Percentiles rank a stretch among this genome's conserved stretches.
phyloP scores from a whole-genome alignment of 2,888 invertebrate species.

The Dione vanillae region DNA sequence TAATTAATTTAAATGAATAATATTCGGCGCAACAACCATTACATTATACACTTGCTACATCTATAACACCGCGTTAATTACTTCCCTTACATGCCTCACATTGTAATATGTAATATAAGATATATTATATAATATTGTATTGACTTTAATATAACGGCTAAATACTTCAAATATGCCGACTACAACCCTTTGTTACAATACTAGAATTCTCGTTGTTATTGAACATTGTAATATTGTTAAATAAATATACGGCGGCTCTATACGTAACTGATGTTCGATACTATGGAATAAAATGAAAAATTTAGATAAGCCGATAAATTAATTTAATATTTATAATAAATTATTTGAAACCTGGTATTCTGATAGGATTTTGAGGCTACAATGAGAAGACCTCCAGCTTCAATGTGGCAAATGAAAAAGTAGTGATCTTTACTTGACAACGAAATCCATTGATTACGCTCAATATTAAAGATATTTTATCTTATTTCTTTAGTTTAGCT shows the following conservation, averaged over 20 bases:
- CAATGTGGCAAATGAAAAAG: no score
- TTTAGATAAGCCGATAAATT: neutral
- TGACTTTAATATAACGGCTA: slow-evolving; percentile 13
- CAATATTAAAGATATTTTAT: no score
- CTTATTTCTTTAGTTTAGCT: no score
- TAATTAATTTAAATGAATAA: slow-evolving; percentile 1
- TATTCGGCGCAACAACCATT: neutral
- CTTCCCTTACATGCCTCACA: neutral
- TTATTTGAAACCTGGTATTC: no score
- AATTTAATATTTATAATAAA: no score
- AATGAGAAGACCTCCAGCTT: no score
- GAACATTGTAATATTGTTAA: slow-evolving; percentile 8
- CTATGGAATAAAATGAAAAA: no score
- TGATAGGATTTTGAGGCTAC: no score
- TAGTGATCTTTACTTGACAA: no score
- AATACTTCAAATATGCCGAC: slow-evolving; percentile 11
- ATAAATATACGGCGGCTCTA: neutral
- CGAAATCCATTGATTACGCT: no score
- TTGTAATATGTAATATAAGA: neutral
- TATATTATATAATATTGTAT: no score
- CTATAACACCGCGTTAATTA: slow-evolving; percentile 6
- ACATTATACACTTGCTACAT: neutral
- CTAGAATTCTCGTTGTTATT: neutral
- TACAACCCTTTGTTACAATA: slow-evolving; percentile 3
- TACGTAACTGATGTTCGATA: no score